These are phyloP conservation scores for Eilema griseolum DNA, from an alignment of 2,888 invertebrate species.

Conservation along the genomic window DNA sequence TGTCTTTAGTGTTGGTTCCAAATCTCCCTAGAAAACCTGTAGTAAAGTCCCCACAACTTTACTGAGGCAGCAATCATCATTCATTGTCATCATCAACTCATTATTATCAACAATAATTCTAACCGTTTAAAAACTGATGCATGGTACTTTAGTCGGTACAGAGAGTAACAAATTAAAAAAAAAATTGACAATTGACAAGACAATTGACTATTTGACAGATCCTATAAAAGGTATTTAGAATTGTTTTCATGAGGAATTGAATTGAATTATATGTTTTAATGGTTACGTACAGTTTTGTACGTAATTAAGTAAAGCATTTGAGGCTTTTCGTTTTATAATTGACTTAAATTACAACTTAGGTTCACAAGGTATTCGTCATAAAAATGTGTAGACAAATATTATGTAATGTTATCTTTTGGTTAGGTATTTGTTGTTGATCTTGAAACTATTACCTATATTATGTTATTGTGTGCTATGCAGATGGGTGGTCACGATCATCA, in stretches of 20 bases:
- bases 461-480: slow-evolving; percentile 30
- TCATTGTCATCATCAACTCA: too few relatives aligned
- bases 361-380: neutral
- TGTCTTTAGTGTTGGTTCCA: too few relatives aligned
- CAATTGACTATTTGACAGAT: too few relatives aligned
- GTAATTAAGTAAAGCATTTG: neutral
- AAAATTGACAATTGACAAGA: too few relatives aligned
- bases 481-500: slow-evolving; percentile 74
- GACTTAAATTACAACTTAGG: neutral
- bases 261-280: neutral
- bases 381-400: slow-evolving; percentile 35
- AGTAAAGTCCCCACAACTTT: too few relatives aligned
- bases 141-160: too few relatives aligned
- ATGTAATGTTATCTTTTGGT: slow-evolving; percentile 58
- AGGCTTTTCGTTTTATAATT: neutral
- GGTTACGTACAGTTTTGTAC: neutral
- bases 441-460: neutral
- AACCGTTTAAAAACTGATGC: too few relatives aligned
- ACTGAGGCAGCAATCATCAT: too few relatives aligned
- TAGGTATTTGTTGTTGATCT: slow-evolving; percentile 47
- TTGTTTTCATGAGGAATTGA: too few relatives aligned
- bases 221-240: neutral
- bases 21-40: too few relatives aligned
- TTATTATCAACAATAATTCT: too few relatives aligned
- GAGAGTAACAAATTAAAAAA: too few relatives aligned